phyloP scores from a whole-genome alignment of 2,888 invertebrate species.

The Criorhina ranunculi region DNA sequence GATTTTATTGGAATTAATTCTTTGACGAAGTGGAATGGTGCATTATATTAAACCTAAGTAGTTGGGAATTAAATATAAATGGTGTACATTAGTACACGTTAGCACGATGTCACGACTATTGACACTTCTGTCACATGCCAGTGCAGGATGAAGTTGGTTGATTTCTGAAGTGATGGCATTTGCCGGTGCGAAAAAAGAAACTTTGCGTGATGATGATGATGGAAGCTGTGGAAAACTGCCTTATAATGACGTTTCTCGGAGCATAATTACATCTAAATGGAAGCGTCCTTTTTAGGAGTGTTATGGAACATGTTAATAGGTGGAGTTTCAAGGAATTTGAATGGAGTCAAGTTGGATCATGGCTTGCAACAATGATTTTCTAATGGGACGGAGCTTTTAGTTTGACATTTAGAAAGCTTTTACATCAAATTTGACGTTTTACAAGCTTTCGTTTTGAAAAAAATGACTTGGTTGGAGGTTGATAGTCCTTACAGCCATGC shows the following conservation, averaged over 20 bases:
- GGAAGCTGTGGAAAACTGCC: constrained; percentile 22
- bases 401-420: too few species aligned
- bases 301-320: background rate
- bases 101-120: constrained; percentile 75
- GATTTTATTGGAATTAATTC: constrained; percentile 79
- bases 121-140: constrained; percentile 76
- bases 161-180: constrained; percentile 62
- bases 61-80: constrained; percentile 76
- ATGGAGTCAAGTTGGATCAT: too few species aligned
- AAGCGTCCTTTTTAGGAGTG: too few species aligned
- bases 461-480: too few species aligned
- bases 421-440: too few species aligned
- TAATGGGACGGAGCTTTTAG: too few species aligned
- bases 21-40: constrained; percentile 70
- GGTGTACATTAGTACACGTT: constrained; percentile 77
- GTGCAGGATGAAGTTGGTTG: constrained; percentile 71
- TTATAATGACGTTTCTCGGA: constrained; percentile 29
- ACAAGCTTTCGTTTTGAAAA: too few species aligned
- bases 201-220: constrained; percentile 39
- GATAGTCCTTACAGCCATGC: too few species aligned
- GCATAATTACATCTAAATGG: constrained; percentile 24
- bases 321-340: background rate
- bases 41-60: constrained; percentile 74
- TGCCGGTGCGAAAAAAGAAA: constrained; percentile 13
- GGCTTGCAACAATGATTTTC: too few species aligned